Evolutionary conservation across 2,797 vertebrate species (phyloP), one percentile per base, ranked within the genome.

Genomic region (Acrossocheilus fasciatus): DNA sequence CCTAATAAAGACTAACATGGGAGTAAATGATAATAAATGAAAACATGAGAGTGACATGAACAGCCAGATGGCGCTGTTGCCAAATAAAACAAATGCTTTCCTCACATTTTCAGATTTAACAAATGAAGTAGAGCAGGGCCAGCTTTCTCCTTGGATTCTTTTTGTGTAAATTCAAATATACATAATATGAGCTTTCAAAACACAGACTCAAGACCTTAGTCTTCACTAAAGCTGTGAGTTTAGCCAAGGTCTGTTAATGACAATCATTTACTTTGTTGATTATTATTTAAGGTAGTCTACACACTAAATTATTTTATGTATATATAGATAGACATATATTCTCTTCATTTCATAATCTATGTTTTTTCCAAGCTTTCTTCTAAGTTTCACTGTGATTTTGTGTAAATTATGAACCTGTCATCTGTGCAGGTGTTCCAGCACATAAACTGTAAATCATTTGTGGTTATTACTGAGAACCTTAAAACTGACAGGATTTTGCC

Each of bases 1-100:
- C 4, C 68, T 23, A 70, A 39, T 69, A 9, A 62, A 62, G 4
- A 59, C 23, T n/a, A 59, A 11, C 10, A 62, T 26, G 23, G 23
- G 23, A 62, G 11, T n/a, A 26, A 62, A 62, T n/a, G 1, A n/a
- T 12, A 62, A 12, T 70, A 23, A 75, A 52, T 39, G 17, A 66
- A 20, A 66, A 47, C 10, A 34, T 18, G 14, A 26, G 41, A 52
- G 6, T 69, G 15, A 52, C 12, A 77, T 5, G 43, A 15, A 85
- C 82, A 15, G 66, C 79, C 86, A 89, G 90, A 79, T 73, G 87
- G 89, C 43, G 69, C 64, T 88, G 62, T 90, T 75, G 76, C 68
- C 68, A 66, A 76, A 87, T 20, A 45, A 66, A 77, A 76, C 7
- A 43, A n/a, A 18, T 17, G 45, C 26, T 66, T 45, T 79, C 43